Evolutionary conservation across 35 echinoderm and acorn worm genomes (phyloP).

Genomic region (Nesometra sesokonis): DNA sequence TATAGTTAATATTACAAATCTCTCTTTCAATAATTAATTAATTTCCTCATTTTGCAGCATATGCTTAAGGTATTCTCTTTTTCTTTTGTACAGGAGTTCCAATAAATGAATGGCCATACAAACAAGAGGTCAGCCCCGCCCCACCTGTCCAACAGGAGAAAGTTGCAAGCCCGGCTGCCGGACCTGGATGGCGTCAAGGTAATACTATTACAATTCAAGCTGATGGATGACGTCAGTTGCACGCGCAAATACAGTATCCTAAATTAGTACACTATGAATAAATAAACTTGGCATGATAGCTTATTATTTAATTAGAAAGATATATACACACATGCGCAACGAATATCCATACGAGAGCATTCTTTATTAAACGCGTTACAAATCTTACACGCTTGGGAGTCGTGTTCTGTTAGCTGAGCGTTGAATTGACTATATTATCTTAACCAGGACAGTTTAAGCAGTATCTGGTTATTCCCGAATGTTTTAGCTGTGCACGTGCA

Average conservation of each 20-base stretch:
- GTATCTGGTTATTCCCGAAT: too few relatives aligned
- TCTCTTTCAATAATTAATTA: too few relatives aligned
- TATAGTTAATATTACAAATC: too few relatives aligned
- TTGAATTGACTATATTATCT: too few relatives aligned
- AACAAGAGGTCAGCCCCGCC: not conserved
- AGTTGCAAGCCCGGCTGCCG: not conserved
- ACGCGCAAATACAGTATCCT: not conserved
- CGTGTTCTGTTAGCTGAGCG: too few relatives aligned
- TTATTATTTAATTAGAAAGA: not conserved
- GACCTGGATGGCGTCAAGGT: not conserved
- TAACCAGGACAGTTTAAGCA: too few relatives aligned
- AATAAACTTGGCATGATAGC: not conserved
- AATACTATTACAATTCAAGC: not conserved
- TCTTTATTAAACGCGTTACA: too few relatives aligned
- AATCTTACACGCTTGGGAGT: too few relatives aligned
- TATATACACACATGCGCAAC: not conserved
- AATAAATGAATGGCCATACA: not conserved
- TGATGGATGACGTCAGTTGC: not conserved
- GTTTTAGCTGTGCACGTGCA: too few relatives aligned
- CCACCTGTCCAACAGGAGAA: not conserved
- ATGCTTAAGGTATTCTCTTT: too few relatives aligned
- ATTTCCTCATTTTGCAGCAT: too few relatives aligned
- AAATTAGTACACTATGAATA: not conserved
- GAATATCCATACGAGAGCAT: too few relatives aligned
- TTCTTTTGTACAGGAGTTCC: not conserved